These are phyloP conservation scores for Egretta garzetta DNA, from an alignment of 2,113 vertebrate genomes.

Conservation along the genomic window DNA sequence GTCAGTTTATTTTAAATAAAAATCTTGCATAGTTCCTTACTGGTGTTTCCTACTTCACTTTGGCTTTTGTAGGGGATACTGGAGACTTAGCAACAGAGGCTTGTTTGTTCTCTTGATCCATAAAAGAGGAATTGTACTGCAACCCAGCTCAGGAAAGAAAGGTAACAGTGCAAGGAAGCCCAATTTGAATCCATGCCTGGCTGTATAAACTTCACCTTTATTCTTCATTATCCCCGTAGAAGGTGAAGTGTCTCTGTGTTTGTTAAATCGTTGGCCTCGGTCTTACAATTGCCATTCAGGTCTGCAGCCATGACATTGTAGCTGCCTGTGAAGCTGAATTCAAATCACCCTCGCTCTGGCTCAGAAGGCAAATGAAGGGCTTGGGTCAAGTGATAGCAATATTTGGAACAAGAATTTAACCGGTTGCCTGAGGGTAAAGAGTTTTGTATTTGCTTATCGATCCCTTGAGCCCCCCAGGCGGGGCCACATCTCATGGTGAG, in stretches of 20 bases:
- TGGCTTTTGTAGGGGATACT: neutral
- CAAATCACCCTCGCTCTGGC: neutral
- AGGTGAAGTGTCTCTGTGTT: neutral
- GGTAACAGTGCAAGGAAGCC: neutral
- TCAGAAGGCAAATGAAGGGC: neutral
- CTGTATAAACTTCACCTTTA: slow-evolving; percentile 1
- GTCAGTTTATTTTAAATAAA: slow-evolving; percentile 6
- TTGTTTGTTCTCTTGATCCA: neutral
- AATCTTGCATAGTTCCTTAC: neutral
- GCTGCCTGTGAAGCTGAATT: neutral
- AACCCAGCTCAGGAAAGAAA: neutral
- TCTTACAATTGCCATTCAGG: neutral
- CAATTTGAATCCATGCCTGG: neutral
- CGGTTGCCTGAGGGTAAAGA: neutral
- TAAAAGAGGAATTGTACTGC: neutral
- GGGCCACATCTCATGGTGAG: neutral
- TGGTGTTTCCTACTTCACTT: neutral
- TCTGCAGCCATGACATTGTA: neutral
- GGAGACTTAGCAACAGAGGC: neutral
- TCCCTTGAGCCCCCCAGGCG: neutral
- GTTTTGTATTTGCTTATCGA: neutral
- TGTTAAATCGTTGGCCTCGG: neutral
- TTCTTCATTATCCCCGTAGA: neutral
- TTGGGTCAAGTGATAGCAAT: neutral
- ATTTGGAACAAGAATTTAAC: neutral